Evolutionary conservation across 2,113 vertebrate genomes (phyloP).

Genomic region (Hiodon alosoides): DNA sequence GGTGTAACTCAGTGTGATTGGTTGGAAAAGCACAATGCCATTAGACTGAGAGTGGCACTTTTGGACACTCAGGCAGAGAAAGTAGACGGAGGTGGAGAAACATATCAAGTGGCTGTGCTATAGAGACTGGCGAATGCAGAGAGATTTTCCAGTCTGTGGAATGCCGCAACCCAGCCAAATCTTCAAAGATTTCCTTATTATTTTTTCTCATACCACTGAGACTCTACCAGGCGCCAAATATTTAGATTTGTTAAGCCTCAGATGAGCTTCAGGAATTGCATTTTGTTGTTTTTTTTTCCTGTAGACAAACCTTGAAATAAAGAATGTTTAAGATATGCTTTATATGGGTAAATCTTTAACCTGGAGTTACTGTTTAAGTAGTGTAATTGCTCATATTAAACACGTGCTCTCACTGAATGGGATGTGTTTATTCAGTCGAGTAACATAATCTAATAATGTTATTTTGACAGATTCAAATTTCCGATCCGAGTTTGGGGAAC

Average conservation of each 20-base stretch:
- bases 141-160: too few relatives aligned
- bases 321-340: slow-evolving; percentile 41
- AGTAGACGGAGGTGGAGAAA: too few relatives aligned
- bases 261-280: slow-evolving; percentile 24
- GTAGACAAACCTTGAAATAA: slow-evolving; percentile 6
- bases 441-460: slow-evolving; percentile 52
- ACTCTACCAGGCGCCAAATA: too few relatives aligned
- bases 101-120: too few relatives aligned
- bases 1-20: too few relatives aligned
- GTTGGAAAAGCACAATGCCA: too few relatives aligned
- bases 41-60: too few relatives aligned
- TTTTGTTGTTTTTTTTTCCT: background rate
- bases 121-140: too few relatives aligned
- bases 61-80: too few relatives aligned
- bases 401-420: slow-evolving; percentile 51
- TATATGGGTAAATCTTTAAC: slow-evolving; percentile 36
- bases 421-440: slow-evolving; percentile 58
- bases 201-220: too few relatives aligned
- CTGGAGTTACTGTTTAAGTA: slow-evolving; percentile 45
- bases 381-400: slow-evolving; percentile 57
- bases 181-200: too few relatives aligned
- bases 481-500: background rate
- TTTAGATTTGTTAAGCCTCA: background rate
- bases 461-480: background rate
- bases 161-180: too few relatives aligned